Evolutionary conservation across 1,140 invertebrate species (phyloP).

Genomic region (Zophobas atratus): DNA sequence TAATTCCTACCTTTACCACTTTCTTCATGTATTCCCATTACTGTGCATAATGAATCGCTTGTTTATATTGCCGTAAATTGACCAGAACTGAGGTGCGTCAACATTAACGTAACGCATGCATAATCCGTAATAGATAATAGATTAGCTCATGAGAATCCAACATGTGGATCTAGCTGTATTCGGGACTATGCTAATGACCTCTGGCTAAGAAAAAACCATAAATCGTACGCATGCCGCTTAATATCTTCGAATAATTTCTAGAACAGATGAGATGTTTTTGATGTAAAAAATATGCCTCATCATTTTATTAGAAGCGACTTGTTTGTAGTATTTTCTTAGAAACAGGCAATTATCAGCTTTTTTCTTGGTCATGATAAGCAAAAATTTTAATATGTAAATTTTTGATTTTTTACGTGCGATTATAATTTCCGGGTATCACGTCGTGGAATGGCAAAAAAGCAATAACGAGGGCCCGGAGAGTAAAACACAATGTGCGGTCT

Average conservation of each 20-base stretch:
- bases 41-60: constrained; percentile 1
- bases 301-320: not conserved
- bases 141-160: no score
- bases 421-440: not conserved
- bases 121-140: no score
- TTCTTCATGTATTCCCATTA: not conserved
- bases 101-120: no score
- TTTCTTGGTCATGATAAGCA: not conserved
- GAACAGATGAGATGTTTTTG: not conserved
- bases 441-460: not conserved
- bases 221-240: not conserved
- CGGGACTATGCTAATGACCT: not conserved
- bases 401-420: not conserved
- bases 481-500: not conserved
- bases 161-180: not conserved
- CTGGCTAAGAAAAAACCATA: not conserved
- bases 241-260: not conserved
- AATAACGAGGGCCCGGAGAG: no score
- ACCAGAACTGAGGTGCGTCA: not conserved
- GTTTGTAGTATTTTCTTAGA: not conserved
- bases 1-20: not conserved
- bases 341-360: not conserved
- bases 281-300: not conserved
- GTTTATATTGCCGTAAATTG: not conserved
- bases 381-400: not conserved